Base-by-base conservation (phyloP, 2,113 vertebrate species). In the Acinonyx jubatus region DNA sequence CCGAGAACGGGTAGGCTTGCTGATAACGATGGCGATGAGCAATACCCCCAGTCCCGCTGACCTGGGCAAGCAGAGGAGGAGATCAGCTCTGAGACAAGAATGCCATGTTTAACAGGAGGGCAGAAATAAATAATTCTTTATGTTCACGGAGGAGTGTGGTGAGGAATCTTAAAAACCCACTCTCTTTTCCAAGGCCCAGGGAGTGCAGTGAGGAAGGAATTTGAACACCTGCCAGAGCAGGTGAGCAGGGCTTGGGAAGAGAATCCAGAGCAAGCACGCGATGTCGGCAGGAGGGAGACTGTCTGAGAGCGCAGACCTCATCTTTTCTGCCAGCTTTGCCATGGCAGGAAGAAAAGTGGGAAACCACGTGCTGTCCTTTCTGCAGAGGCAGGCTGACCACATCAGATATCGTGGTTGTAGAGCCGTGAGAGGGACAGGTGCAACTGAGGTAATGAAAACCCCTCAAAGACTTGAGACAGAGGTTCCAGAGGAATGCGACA, bases 121-220 rank as follows among this genome's bases (percentile, higher is more conserved):
- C 16, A 80, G 89, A 74, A 61, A 96, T 52, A 95, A 95, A 63
- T 96, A 84, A 96, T 88, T 91, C 94, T 81, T 97, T 95, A 89
- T 69, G 57, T 88, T 83, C 76, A 73, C 50, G 92, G 90, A 92
- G 84, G 82, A 92, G 88, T 45, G 68, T 63, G 74, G 73, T 18
- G n/a, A 93, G 92, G 83, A 97, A 93, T 97, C 88, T 96, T 81
- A 86, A 91, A 94, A 97, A 65, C 94, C 84, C 82, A 63, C 74
- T 76, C 52, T 97, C 23, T 45, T 73, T 94, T 87, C 96, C 95
- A 96, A 94, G 92, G 71, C 95, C 61, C 68, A 4, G 66, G 89
- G 89, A 92, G 66, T 52, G 68, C 38, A 1, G 29, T 4, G 68
- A 63, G 92, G 82, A 80, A 91, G 84, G 97, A 94, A 97, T 94